Evolutionary conservation across 2,797 vertebrate genomes (phyloP).

Genomic region (Gymnoscopelus braueri): DNA sequence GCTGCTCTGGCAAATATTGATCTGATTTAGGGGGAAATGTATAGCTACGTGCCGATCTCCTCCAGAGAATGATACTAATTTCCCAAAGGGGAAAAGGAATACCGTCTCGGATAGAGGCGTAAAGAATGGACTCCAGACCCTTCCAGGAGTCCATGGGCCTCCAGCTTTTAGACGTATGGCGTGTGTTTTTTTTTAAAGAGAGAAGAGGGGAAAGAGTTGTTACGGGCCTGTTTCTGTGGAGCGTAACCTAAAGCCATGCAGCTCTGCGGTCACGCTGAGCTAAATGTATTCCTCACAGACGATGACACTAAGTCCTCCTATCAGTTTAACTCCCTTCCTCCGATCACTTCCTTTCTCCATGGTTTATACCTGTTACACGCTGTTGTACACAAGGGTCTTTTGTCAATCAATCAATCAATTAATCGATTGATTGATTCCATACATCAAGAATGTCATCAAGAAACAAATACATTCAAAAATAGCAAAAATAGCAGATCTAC

Average conservation of each 20-base stretch:
- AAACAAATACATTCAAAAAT: too few relatives aligned
- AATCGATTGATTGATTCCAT: too few relatives aligned
- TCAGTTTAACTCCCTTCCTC: conserved; percentile 25
- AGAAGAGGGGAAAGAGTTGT: conserved; percentile 68
- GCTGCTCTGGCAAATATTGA: conserved; percentile 52
- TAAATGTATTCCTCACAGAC: conserved; percentile 52
- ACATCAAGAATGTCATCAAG: too few relatives aligned
- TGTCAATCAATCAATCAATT: too few relatives aligned
- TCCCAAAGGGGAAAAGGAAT: conserved; percentile 57
- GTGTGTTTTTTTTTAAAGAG: conserved; percentile 58
- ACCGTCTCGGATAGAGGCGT: conserved; percentile 53
- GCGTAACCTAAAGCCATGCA: conserved; percentile 62
- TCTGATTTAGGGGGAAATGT: conserved; percentile 73
- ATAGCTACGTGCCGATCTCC: conserved; percentile 59
- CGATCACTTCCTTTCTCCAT: conserved; percentile 3
- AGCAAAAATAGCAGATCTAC: too few relatives aligned
- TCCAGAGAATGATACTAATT: conserved; percentile 66
- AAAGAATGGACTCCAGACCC: conserved; percentile 72
- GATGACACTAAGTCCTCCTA: conserved; percentile 52
- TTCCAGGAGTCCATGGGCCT: conserved; percentile 35
- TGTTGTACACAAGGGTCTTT: conserved; percentile 1
- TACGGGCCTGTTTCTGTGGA: conserved; percentile 72
- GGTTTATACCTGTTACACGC: conserved; percentile 15
- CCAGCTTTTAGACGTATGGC: conserved; percentile 42
- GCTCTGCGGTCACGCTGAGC: conserved; percentile 55